phyloP scores from a whole-genome alignment of 2,888 invertebrate genomes.

The Philhelius pedissequus region DNA sequence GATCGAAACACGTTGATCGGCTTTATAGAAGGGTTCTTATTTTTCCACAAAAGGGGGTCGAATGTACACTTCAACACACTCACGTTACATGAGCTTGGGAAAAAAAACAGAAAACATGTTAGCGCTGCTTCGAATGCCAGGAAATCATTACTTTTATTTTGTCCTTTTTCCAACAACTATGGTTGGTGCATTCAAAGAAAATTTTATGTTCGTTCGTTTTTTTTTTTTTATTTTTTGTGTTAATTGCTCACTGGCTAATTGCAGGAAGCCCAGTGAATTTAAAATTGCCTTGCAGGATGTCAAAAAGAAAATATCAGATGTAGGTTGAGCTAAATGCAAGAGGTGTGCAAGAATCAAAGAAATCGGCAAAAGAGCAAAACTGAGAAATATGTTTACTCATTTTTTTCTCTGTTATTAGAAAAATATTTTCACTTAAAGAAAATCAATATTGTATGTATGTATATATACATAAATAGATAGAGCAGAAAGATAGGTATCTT shows the following conservation, averaged over 20 bases:
- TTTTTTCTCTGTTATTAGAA: background rate
- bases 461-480: too few relatives aligned
- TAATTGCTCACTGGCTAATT: constrained; percentile 68
- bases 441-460: too few relatives aligned
- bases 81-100: constrained; percentile 16
- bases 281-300: constrained; percentile 62
- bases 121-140: constrained; percentile 49
- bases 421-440: too few relatives aligned
- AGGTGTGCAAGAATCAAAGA: background rate
- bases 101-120: constrained; percentile 48
- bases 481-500: too few relatives aligned
- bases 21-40: constrained; percentile 35
- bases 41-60: constrained; percentile 9
- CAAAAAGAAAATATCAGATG: constrained; percentile 42
- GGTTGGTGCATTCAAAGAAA: constrained; percentile 45
- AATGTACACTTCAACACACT: constrained; percentile 11
- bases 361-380: background rate
- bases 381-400: background rate
- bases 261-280: constrained; percentile 64
- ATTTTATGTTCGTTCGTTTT: constrained; percentile 27
- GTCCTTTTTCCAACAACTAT: constrained; percentile 40
- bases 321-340: background rate
- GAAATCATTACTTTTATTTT: constrained; percentile 68
- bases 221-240: constrained; percentile 39
- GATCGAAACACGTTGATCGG: constrained; percentile 60